A percentile compares a stretch with the other conserved stretches of the same genome.
phyloP scores from a whole-genome alignment of 1,140 invertebrate species.

The Caerostris extrusa region DNA sequence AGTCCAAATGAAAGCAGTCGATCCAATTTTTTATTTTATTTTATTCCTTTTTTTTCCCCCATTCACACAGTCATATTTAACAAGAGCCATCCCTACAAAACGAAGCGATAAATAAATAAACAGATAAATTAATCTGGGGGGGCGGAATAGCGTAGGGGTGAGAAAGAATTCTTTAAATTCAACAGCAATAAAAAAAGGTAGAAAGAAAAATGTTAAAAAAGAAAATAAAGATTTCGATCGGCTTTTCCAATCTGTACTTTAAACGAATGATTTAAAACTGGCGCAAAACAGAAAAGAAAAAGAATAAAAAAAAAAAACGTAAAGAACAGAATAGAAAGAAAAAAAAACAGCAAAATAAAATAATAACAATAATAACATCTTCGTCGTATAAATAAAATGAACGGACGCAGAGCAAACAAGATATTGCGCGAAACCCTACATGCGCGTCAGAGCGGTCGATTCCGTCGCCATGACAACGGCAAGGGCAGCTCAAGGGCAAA shows the following conservation, averaged over 20 bases:
- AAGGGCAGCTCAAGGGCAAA: constrained; percentile 69
- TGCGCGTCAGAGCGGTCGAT: constrained; percentile 52
- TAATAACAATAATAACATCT: constrained; percentile 65
- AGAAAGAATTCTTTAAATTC: too few species aligned
- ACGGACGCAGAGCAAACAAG: constrained; percentile 61
- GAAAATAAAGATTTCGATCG: constrained; percentile 32
- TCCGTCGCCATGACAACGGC: constrained; percentile 46
- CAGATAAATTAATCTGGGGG: neutral
- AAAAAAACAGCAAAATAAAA: neutral
- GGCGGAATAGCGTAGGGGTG: neutral
- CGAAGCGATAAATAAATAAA: neutral
- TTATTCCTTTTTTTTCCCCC: neutral
- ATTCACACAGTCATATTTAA: neutral
- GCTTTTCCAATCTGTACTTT: constrained; percentile 45
- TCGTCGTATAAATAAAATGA: constrained; percentile 56
- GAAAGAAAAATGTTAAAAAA: too few species aligned
- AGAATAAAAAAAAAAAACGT: neutral
- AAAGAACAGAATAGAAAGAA: neutral
- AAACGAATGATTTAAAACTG: constrained; percentile 54
- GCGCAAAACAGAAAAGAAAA: neutral
- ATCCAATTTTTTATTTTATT: neutral
- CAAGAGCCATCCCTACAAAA: neutral
- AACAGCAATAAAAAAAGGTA: neutral
- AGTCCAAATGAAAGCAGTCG: neutral
- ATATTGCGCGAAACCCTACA: constrained; percentile 60